Percentiles rank a stretch among this genome's conserved stretches.
Evolutionary conservation across 2,113 vertebrate species (phyloP).

Genomic region (Pterocles orientalis): DNA sequence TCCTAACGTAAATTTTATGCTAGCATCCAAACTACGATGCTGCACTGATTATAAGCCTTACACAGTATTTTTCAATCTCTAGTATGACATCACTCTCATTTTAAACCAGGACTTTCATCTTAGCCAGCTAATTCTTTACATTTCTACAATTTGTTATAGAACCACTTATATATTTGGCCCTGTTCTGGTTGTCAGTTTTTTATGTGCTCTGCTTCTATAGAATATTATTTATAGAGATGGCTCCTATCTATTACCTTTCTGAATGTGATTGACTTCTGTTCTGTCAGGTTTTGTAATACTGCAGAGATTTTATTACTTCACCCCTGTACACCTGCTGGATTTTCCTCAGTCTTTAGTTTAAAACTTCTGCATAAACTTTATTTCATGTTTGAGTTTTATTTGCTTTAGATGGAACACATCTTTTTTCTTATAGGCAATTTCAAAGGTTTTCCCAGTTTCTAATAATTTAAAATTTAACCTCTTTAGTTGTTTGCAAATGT

Average conservation of each 20-base stretch:
- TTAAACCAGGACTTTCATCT: background rate
- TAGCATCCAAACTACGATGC: background rate
- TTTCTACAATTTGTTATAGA: background rate
- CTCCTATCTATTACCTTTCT: background rate
- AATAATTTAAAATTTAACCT: background rate
- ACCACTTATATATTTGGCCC: background rate
- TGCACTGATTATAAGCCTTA: background rate
- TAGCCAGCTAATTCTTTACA: background rate
- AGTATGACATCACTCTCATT: background rate
- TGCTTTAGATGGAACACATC: background rate
- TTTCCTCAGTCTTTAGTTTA: background rate
- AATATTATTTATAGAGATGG: background rate
- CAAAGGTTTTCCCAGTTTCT: background rate
- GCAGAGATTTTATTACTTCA: background rate
- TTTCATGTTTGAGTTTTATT: background rate
- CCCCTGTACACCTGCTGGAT: background rate
- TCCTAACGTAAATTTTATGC: background rate
- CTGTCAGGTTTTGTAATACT: background rate
- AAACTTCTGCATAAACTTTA: background rate
- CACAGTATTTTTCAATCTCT: background rate
- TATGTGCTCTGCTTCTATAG: background rate
- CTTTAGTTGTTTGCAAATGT: background rate
- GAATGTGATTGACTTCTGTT: background rate
- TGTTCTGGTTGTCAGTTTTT: background rate
- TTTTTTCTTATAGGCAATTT: background rate